phyloP scores from a whole-genome alignment of 1,140 invertebrate genomes.

The Eriosoma lanigerum region DNA sequence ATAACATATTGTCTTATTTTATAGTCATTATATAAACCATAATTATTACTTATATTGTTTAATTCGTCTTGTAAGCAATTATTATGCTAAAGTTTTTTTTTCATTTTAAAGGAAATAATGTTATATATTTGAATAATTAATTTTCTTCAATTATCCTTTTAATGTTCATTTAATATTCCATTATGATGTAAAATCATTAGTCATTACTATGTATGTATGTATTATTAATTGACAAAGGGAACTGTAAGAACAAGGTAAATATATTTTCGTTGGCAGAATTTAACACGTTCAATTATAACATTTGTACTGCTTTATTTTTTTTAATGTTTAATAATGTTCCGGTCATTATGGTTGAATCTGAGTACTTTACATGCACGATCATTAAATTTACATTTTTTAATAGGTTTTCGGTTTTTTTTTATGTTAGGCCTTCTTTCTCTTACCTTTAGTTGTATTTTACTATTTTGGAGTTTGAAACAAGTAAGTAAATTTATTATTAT shows the following conservation, averaged over 20 bases:
- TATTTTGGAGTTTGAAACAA: conserved; percentile 45
- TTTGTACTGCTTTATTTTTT: not conserved
- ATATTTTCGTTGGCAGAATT: not conserved
- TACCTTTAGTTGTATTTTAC: conserved; percentile 25
- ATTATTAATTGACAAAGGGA: not conserved
- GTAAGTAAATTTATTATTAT: conserved; percentile 41
- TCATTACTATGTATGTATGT: not conserved
- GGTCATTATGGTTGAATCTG: not conserved
- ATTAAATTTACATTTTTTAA: conserved; percentile 30
- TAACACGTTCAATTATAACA: not conserved
- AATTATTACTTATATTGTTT: not conserved
- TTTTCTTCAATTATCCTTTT: conserved; percentile 13
- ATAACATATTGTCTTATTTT: not conserved
- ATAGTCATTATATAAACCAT: not conserved
- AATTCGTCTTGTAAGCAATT: not conserved
- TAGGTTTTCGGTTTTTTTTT: conserved; percentile 37
- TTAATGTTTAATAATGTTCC: not conserved
- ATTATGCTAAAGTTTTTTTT: not conserved
- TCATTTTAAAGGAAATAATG: not conserved
- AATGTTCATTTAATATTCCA: conserved; percentile 5
- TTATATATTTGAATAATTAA: not conserved
- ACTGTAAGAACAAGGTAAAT: not conserved
- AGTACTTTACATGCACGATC: not conserved
- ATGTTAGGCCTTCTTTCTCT: conserved; percentile 46
- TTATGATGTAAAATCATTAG: not conserved